phyloP scores from a whole-genome alignment of 2,888 invertebrate genomes.

The Caenorhabditis plicata region DNA sequence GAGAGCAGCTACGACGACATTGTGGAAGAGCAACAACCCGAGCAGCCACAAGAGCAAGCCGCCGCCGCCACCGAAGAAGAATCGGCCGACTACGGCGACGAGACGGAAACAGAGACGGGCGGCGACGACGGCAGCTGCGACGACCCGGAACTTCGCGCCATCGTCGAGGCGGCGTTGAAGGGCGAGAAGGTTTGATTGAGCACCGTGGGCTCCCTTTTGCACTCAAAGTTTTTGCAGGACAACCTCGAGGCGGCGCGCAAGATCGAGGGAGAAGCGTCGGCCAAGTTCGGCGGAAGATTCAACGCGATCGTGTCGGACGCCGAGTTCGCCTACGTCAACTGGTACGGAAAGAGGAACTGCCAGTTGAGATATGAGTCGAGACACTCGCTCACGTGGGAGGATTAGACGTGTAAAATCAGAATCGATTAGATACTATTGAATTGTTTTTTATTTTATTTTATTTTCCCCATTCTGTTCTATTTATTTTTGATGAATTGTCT shows the following conservation, averaged over 20 bases:
- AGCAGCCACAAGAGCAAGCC: too few species aligned
- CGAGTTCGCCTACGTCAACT: slow-evolving; percentile 62
- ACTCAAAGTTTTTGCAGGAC: slow-evolving; percentile 38
- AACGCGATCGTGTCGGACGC: slow-evolving; percentile 64
- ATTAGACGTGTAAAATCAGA: too few species aligned
- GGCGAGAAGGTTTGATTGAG: slow-evolving; percentile 34
- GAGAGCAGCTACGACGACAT: slow-evolving; percentile 55
- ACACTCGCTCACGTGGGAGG: slow-evolving; percentile 64
- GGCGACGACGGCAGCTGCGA: slow-evolving; percentile 60
- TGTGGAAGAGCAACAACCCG: slow-evolving; percentile 46
- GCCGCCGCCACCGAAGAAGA: slow-evolving; percentile 24
- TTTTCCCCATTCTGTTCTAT: background rate
- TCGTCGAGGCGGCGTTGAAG: slow-evolving; percentile 45
- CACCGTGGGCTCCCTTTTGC: too few species aligned
- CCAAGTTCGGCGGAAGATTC: slow-evolving; percentile 64
- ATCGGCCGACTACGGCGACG: slow-evolving; percentile 40
- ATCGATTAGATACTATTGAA: background rate
- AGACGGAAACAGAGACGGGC: too few species aligned
- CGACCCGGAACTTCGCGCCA: slow-evolving; percentile 56
- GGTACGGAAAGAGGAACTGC: slow-evolving; percentile 64
- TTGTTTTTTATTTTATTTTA: background rate
- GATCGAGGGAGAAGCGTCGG: slow-evolving; percentile 57
- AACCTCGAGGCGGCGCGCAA: slow-evolving; percentile 63
- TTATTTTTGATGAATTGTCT: background rate
- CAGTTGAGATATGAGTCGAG: slow-evolving; percentile 59